Evolutionary conservation across 2,888 invertebrate species (phyloP), one percentile per base, ranked within the genome.

Genomic region (Meteorus cinctellus): DNA sequence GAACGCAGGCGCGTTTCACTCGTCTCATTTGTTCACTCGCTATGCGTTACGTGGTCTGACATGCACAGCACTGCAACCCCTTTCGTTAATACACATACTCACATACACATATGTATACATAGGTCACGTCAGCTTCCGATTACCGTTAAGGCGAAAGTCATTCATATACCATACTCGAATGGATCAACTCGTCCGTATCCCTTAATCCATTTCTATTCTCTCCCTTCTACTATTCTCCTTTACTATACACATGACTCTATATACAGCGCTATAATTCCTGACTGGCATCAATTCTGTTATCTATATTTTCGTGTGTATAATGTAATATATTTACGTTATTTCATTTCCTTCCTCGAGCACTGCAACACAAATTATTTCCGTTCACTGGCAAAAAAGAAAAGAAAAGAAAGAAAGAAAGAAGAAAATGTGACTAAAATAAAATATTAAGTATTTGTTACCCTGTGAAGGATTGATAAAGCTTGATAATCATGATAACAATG

Each of bases 81-180:
- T 16, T 55, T 6, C 19, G 19, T 55, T 8, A 34, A 51, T 24
- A n/a, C 16, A 51, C n/a, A 36, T 34, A 36, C 6, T 34, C 41
- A 16, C 36, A 65, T 36, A 34, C 1, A 65, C 34, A 48, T 55
- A 24, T 8, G 24, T 8, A 24, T 55, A 65, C n/a, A 65, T n/a
- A 12, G n/a, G 19, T 45, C 41, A 59, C 34, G 16, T 19, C n/a
- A 72, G 60, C 68, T 73, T 71, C 67, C 70, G 74, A 77, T 74
- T 72, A 77, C 72, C 72, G 34, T 67, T 66, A 66, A 59, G 48
- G 59, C 62, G 70, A 74, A 77, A 72, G 68, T 68, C 71, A 77
- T 74, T 55, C 68, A 62, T 34, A 55, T 19, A 55, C 55, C 55
- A 55, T 55, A 55, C 45, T 36, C 60, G 31, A 60, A 55, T 66